Percentiles rank a stretch among this genome's conserved stretches.
These are phyloP conservation scores for Chromobotia macracanthus DNA, from an alignment of 2,797 vertebrate genomes.

Conservation along the genomic window DNA sequence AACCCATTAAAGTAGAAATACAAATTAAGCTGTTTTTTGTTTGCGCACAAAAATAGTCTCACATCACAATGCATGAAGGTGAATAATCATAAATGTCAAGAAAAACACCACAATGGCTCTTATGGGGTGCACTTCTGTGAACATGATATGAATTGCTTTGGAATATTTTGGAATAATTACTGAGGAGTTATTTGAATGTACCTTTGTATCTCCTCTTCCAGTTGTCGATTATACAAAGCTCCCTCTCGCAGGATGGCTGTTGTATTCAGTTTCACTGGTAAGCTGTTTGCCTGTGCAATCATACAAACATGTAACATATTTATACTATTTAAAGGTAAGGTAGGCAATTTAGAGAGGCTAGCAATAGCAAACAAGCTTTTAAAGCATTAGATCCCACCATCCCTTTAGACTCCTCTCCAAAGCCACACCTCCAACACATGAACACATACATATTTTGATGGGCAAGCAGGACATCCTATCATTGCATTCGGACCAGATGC, in stretches of 20 bases:
- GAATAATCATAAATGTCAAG: not conserved
- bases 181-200: constrained; percentile 58
- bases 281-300: constrained; percentile 71
- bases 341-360: too few relatives aligned
- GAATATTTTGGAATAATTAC: not conserved
- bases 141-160: not conserved
- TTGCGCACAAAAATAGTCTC: too few relatives aligned
- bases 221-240: constrained; percentile 81
- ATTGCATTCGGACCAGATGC: too few relatives aligned
- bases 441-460: too few relatives aligned
- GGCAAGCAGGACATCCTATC: too few relatives aligned
- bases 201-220: constrained; percentile 86
- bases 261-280: constrained; percentile 86
- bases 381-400: too few relatives aligned
- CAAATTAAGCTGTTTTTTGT: too few relatives aligned
- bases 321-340: not conserved
- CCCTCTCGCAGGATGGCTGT: constrained; percentile 86
- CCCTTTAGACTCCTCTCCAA: too few relatives aligned
- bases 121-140: not conserved
- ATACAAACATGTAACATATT: constrained; percentile 37
- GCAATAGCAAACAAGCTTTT: too few relatives aligned
- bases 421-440: too few relatives aligned
- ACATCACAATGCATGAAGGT: too few relatives aligned
- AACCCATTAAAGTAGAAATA: not conserved
- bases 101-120: too few relatives aligned